A percentile compares a stretch with the other conserved stretches of the same genome.
These are phyloP conservation scores for Eubasilissa regina DNA, from an alignment of 1,140 invertebrate genomes.

Conservation along the genomic window DNA sequence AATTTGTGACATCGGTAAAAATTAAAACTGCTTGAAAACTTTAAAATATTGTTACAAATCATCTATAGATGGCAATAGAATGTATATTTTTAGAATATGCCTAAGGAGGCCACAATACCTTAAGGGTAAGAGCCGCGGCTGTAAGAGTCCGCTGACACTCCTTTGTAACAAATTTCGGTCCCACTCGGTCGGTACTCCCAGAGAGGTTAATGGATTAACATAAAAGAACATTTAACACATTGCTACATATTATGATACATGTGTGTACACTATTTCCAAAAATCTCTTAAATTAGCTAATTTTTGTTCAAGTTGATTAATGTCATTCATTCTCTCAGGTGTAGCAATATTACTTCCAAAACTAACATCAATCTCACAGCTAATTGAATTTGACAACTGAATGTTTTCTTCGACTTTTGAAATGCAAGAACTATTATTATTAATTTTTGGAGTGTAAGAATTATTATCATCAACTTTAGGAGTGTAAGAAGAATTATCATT, in stretches of 20 bases:
- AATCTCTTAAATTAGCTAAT: slow-evolving; percentile 58
- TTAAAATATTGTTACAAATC: too few relatives aligned
- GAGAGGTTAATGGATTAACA: too few relatives aligned
- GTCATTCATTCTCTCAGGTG: slow-evolving; percentile 68
- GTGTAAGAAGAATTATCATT: background rate
- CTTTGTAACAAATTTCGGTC: too few relatives aligned
- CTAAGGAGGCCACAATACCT: too few relatives aligned
- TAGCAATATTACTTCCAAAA: slow-evolving; percentile 63
- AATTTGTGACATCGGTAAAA: too few relatives aligned
- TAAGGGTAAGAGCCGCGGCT: too few relatives aligned
- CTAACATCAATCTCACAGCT: slow-evolving; percentile 57
- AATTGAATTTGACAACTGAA: slow-evolving; percentile 9
- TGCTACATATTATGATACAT: background rate
- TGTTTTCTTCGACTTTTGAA: background rate
- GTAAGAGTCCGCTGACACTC: too few relatives aligned
- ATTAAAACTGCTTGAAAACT: too few relatives aligned
- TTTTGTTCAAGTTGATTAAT: slow-evolving; percentile 68
- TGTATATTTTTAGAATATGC: too few relatives aligned
- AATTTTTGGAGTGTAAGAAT: slow-evolving; percentile 52
- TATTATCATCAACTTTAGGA: slow-evolving; percentile 56
- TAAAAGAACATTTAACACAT: background rate
- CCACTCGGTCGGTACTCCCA: too few relatives aligned
- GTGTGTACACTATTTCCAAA: slow-evolving; percentile 47
- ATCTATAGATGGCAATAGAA: too few relatives aligned
- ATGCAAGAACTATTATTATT: background rate